Evolutionary conservation across 2,888 invertebrate genomes (phyloP), one percentile per base, ranked within the genome.

Genomic region (Mantis religiosa): DNA sequence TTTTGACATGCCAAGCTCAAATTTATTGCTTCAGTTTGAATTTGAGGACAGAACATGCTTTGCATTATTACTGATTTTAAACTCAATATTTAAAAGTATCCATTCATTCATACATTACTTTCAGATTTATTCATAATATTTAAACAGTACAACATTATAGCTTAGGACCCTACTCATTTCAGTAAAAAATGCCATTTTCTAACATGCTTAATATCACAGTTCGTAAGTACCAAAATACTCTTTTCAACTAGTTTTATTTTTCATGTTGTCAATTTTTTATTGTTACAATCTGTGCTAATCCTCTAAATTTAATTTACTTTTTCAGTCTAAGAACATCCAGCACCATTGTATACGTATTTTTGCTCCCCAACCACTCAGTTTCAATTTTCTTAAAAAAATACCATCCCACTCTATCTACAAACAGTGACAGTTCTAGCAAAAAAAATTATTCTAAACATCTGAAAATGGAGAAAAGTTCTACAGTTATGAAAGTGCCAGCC

Each of bases 331-430:
- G 82, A 34, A 87, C 87, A 87, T 87, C 87, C 87, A 87, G 87
- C 87, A 87, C 87, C 87, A 87, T 87, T 87, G 34, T 87, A 87
- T 87, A 87, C 87, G 87, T 87, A 87, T 87, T 87, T 87, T 87
- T 87, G 87, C 87, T 87, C 87, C 87, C 87, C 87, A 87, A 82
- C 81, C 87, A 87, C 34, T 87, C 87, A 82, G 30, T 87, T 87
- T 87, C 87, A 34, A n/a, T 87, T 87, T 87, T 87, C 87, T 82
- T 87, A 87, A 87, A 87, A 87, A 87, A 82, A 87, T 87, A 87
- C 87, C 87, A 82, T 15, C 25, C 87, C 87, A 41, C 25, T 87
- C 87, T 87, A 87, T 82, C 82, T 87, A 87, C 82, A 87, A 87
- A 87, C 87, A 87, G 15, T 82, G 87, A 87, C 87, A 84, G 12